phyloP scores from a whole-genome alignment of 1,140 invertebrate species.

The Cryptotermes secundus region DNA sequence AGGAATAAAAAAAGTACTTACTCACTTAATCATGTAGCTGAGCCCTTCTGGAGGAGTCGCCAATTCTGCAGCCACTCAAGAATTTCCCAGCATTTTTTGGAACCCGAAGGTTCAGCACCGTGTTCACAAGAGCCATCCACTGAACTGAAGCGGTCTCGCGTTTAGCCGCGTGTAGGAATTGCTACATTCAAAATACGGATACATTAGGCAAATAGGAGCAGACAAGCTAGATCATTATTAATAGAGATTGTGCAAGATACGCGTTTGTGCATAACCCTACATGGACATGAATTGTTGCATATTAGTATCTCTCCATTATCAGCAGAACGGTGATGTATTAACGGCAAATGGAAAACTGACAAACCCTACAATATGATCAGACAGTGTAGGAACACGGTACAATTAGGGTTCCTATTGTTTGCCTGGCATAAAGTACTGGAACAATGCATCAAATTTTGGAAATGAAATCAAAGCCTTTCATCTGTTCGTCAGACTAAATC shows the following conservation, averaged over 20 bases:
- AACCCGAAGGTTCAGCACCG: too few relatives aligned
- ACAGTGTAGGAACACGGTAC: not conserved
- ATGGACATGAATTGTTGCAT: not conserved
- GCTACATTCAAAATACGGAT: not conserved
- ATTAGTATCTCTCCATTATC: not conserved
- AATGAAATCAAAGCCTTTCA: not conserved
- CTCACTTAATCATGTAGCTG: too few relatives aligned
- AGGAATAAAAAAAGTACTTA: too few relatives aligned
- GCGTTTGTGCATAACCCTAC: not conserved
- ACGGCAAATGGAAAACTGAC: not conserved
- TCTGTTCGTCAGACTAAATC: not conserved
- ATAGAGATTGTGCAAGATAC: not conserved
- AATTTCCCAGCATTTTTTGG: too few relatives aligned
- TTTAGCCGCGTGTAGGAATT: not conserved
- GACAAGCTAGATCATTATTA: constrained; percentile 17
- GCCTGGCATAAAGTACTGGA: not conserved
- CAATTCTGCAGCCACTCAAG: too few relatives aligned
- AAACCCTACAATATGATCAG: not conserved
- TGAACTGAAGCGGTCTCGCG: not conserved
- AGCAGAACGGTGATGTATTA: not conserved
- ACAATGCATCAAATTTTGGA: constrained; percentile 4
- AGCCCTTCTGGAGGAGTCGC: too few relatives aligned
- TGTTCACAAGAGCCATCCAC: too few relatives aligned
- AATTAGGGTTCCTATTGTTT: not conserved
- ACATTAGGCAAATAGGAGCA: not conserved